phyloP scores from a whole-genome alignment of 2,888 invertebrate genomes.

The Ophion obscuratus region DNA sequence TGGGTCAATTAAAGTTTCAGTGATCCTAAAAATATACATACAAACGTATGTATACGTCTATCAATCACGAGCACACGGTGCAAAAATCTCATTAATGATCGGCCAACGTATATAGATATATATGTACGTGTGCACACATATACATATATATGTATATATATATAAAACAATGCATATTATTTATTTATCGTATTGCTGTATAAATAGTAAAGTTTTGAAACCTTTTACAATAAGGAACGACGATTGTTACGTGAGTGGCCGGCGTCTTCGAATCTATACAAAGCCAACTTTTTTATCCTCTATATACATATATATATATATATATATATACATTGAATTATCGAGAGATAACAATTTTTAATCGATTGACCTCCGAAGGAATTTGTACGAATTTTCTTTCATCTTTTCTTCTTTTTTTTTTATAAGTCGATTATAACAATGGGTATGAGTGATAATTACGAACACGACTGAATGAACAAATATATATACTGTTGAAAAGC shows the following conservation, averaged over 20 bases:
- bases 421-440: slow-evolving; percentile 57
- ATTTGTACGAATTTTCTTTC: slow-evolving; percentile 43
- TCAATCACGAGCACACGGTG: slow-evolving; percentile 52
- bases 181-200: slow-evolving; percentile 64
- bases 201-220: slow-evolving; percentile 60
- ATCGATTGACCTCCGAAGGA: slow-evolving; percentile 49
- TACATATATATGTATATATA: slow-evolving; percentile 4
- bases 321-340: slow-evolving; percentile 16
- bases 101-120: slow-evolving; percentile 46
- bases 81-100: slow-evolving; percentile 63
- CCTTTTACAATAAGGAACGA: slow-evolving; percentile 51
- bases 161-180: slow-evolving; percentile 60
- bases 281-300: slow-evolving; percentile 53
- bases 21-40: slow-evolving; percentile 59
- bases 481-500: slow-evolving; percentile 50
- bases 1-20: slow-evolving; percentile 60
- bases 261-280: slow-evolving; percentile 21
- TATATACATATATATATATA: slow-evolving; percentile 24
- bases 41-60: slow-evolving; percentile 27
- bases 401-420: slow-evolving; percentile 27
- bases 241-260: slow-evolving; percentile 32
- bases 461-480: slow-evolving; percentile 63
- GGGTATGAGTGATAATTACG: slow-evolving; percentile 63
- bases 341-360: slow-evolving; percentile 37
- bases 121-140: slow-evolving; percentile 7